Evolutionary conservation across 2,888 invertebrate genomes (phyloP).

Genomic region (Leucophenga maculata): DNA sequence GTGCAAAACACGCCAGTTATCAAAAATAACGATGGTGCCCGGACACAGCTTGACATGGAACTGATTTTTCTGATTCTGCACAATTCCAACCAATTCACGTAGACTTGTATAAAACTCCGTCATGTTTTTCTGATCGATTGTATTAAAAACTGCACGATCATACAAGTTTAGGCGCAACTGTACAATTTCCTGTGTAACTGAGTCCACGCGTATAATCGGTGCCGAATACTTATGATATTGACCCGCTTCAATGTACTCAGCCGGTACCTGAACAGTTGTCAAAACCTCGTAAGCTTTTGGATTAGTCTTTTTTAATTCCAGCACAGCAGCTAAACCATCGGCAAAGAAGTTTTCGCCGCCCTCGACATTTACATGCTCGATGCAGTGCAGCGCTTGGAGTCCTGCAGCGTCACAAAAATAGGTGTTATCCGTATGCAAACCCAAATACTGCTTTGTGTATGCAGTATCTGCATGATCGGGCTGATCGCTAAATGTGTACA

Average conservation of each 20-base stretch:
- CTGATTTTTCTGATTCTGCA: slow-evolving; percentile 74
- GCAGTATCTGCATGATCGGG: slow-evolving; percentile 80
- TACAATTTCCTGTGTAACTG: slow-evolving; percentile 74
- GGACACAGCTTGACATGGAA: slow-evolving; percentile 78
- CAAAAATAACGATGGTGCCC: slow-evolving; percentile 81
- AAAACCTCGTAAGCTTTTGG: slow-evolving; percentile 77
- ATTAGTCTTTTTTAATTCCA: slow-evolving; percentile 73
- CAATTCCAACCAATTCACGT: slow-evolving; percentile 74
- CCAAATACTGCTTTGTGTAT: slow-evolving; percentile 79
- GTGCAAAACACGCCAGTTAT: slow-evolving; percentile 86
- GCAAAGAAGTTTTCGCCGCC: slow-evolving; percentile 84
- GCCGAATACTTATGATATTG: slow-evolving; percentile 75
- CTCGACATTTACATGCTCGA: slow-evolving; percentile 74
- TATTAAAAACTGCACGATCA: slow-evolving; percentile 79
- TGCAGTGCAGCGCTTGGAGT: slow-evolving; percentile 77
- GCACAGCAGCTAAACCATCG: slow-evolving; percentile 82
- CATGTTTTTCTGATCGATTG: slow-evolving; percentile 74
- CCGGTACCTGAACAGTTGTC: slow-evolving; percentile 75
- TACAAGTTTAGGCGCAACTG: slow-evolving; percentile 83
- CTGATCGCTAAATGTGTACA: slow-evolving; percentile 79
- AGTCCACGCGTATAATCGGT: slow-evolving; percentile 76
- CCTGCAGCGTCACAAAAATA: slow-evolving; percentile 85
- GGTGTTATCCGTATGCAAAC: slow-evolving; percentile 84
- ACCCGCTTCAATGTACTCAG: slow-evolving; percentile 79
- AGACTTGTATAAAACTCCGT: slow-evolving; percentile 77